Conservation (phyloP, 2,888 invertebrate genomes). For the Philhelius pedissequus region DNA sequence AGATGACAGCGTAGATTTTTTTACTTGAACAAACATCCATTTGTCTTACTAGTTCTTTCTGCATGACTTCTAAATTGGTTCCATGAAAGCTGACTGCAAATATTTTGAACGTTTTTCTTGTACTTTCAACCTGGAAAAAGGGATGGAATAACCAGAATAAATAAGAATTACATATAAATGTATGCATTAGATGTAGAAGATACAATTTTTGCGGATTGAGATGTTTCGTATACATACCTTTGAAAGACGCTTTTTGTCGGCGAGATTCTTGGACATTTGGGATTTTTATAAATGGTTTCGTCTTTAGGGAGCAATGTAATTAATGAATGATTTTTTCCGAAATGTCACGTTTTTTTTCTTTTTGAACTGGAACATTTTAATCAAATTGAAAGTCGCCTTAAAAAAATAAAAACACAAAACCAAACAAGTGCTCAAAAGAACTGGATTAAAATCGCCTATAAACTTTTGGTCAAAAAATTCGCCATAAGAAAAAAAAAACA, state of each 20-base stretch:
- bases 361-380: not conserved
- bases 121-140: not conserved
- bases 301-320: conserved; percentile 11
- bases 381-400: not conserved
- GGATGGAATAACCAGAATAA: not conserved
- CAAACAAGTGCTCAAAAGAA: not conserved
- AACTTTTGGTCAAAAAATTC: not conserved
- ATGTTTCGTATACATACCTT: conserved; percentile 3
- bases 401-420: not conserved
- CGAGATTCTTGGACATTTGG: conserved; percentile 23
- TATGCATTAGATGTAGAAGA: not conserved
- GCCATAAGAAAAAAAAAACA: too few relatives aligned
- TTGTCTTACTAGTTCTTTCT: not conserved
- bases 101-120: conserved; percentile 17
- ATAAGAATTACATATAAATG: not conserved
- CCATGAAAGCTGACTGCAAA: conserved; percentile 43
- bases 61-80: conserved; percentile 2
- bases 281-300: conserved; percentile 42
- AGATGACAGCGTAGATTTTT: conserved; percentile 17
- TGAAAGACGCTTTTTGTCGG: not conserved
- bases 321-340: conserved; percentile 33
- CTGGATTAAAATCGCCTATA: not conserved
- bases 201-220: conserved; percentile 14
- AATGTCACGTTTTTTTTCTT: conserved; percentile 13
- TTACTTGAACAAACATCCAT: not conserved